Percentiles rank a stretch among this genome's conserved stretches.
Conservation (phyloP, 2,888 invertebrate genomes). For the Lithodes maja region DNA sequence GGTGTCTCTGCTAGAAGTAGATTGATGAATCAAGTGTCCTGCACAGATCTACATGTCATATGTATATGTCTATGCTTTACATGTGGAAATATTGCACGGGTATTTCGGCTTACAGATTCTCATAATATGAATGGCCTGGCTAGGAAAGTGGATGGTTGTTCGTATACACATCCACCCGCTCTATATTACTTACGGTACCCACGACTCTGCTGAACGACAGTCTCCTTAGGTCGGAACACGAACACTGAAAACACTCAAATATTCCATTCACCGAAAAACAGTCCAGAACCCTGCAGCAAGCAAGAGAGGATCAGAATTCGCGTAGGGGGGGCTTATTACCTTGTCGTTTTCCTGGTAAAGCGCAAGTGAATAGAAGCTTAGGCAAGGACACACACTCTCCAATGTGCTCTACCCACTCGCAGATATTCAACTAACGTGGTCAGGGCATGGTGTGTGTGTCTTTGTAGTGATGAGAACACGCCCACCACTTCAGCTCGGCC, state of each 20-base stretch:
- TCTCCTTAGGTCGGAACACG: background rate
- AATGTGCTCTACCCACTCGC: constrained; percentile 64
- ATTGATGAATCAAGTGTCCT: no score
- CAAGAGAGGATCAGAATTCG: background rate
- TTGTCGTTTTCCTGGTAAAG: constrained; percentile 46
- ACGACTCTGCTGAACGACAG: background rate
- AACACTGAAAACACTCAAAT: background rate
- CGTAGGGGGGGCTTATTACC: constrained; percentile 30
- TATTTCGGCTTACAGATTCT: no score
- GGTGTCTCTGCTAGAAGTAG: no score
- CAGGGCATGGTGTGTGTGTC: constrained; percentile 64
- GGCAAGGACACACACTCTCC: constrained; percentile 53
- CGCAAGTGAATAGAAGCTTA: constrained; percentile 37
- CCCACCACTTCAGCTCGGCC: constrained; percentile 46
- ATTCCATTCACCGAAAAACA: background rate
- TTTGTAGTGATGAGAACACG: constrained; percentile 60
- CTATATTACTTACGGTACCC: background rate
- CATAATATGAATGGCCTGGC: no score
- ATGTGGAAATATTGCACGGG: no score
- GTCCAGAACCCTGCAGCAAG: background rate
- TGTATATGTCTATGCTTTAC: no score
- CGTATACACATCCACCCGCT: background rate
- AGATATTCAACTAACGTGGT: constrained; percentile 67
- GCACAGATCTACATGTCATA: no score
- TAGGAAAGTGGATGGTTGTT: no score